These are phyloP conservation scores for Drosophila azteca DNA, from an alignment of 1,140 invertebrate species.

Conservation along the genomic window DNA sequence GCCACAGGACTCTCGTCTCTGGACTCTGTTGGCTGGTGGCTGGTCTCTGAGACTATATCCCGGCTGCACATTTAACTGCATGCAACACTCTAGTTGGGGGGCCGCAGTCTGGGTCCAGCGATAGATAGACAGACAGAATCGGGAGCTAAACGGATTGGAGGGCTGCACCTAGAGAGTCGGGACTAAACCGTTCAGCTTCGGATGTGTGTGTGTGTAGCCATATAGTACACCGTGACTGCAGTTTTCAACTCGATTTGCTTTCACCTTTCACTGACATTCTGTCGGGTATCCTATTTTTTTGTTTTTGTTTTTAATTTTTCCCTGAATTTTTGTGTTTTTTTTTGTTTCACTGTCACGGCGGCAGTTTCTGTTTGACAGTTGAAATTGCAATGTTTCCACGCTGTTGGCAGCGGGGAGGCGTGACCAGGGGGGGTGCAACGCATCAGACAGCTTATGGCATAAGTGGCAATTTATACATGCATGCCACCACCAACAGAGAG, in stretches of 20 bases:
- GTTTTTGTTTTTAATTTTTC: slow-evolving; percentile 3
- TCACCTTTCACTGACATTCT: slow-evolving; percentile 2
- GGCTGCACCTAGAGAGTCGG: background rate
- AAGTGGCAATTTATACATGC: slow-evolving; percentile 64
- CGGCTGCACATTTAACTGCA: too few relatives aligned
- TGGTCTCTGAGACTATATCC: too few relatives aligned
- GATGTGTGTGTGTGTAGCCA: too few relatives aligned
- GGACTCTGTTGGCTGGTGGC: too few relatives aligned
- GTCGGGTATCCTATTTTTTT: slow-evolving; percentile 2
- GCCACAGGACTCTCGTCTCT: too few relatives aligned
- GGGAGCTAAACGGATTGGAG: background rate
- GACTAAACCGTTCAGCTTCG: background rate
- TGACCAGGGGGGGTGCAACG: background rate
- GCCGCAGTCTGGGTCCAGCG: background rate
- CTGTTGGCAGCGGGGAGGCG: slow-evolving; percentile 11
- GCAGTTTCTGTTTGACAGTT: slow-evolving; percentile 64
- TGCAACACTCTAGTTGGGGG: too few relatives aligned
- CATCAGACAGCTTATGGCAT: slow-evolving; percentile 30
- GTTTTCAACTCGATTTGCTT: slow-evolving; percentile 9
- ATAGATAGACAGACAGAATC: background rate
- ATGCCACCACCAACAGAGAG: slow-evolving; percentile 2
- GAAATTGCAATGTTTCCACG: slow-evolving; percentile 50
- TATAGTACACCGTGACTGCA: too few relatives aligned
- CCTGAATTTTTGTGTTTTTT: slow-evolving; percentile 37
- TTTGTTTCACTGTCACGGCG: slow-evolving; percentile 44